These are phyloP conservation scores for Plodia interpunctella DNA, from an alignment of 1,140 invertebrate genomes.

Conservation along the genomic window DNA sequence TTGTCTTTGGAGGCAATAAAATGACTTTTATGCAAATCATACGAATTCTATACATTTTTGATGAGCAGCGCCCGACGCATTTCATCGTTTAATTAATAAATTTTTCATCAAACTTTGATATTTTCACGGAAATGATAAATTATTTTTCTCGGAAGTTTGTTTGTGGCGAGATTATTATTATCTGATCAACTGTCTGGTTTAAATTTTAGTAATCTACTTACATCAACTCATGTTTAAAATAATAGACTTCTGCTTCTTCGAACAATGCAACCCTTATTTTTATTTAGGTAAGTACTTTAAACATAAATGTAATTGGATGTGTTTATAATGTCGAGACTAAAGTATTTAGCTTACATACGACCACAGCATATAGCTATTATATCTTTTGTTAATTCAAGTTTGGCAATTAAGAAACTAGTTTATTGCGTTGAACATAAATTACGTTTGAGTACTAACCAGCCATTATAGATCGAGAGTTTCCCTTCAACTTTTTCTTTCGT, in stretches of 20 bases:
- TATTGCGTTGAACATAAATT: not conserved
- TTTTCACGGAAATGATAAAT: conserved; percentile 22
- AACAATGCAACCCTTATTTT: too few relatives aligned
- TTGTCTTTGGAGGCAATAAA: conserved; percentile 75
- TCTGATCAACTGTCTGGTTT: conserved; percentile 14
- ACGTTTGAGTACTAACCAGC: not conserved
- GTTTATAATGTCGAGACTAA: too few relatives aligned
- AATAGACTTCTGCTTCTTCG: too few relatives aligned
- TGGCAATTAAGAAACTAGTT: conserved; percentile 2
- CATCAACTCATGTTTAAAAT: too few relatives aligned
- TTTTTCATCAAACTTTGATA: conserved; percentile 69
- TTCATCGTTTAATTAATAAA: conserved; percentile 75
- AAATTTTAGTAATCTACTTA: too few relatives aligned
- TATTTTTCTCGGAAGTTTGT: not conserved
- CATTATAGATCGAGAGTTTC: not conserved
- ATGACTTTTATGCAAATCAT: conserved; percentile 77
- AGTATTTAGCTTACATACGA: too few relatives aligned
- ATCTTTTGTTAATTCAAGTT: not conserved
- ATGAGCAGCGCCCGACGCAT: conserved; percentile 76
- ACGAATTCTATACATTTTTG: conserved; percentile 76
- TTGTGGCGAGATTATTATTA: conserved; percentile 25
- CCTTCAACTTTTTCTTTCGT: not conserved
- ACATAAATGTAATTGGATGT: too few relatives aligned
- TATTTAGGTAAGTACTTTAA: too few relatives aligned
- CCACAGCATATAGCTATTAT: not conserved